phyloP scores from a whole-genome alignment of 2,113 vertebrate species.

The Hydropotes inermis region DNA sequence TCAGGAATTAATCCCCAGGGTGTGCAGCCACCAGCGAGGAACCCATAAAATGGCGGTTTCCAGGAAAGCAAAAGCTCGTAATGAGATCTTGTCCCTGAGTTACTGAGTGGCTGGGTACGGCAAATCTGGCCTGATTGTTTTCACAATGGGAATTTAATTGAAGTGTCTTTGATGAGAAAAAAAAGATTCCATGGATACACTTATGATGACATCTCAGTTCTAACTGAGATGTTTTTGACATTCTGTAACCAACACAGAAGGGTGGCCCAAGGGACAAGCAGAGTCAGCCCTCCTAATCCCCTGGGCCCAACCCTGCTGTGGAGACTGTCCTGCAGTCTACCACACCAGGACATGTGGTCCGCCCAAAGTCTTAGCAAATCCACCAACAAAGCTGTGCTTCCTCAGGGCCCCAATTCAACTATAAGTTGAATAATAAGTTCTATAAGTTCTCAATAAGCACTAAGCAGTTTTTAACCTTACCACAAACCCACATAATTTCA shows the following conservation, averaged over 20 bases:
- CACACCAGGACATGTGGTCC: fast-evolving
- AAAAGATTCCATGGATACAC: not conserved
- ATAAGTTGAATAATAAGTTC: too few species aligned
- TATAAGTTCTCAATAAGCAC: not conserved
- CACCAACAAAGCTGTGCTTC: not conserved
- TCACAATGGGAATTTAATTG: slow-evolving; percentile 81
- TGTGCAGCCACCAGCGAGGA: slow-evolving; percentile 36
- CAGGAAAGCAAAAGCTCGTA: slow-evolving; percentile 76
- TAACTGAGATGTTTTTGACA: not conserved
- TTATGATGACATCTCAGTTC: not conserved
- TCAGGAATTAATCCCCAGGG: slow-evolving; percentile 63
- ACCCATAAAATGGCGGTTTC: slow-evolving; percentile 55
- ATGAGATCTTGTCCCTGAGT: slow-evolving; percentile 77
- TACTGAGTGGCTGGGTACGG: slow-evolving; percentile 80
- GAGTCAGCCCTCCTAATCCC: not conserved
- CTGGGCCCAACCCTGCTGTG: not conserved
- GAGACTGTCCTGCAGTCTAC: fast-evolving
- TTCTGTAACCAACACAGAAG: not conserved
- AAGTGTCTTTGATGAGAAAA: slow-evolving; percentile 69
- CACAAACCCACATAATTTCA: not conserved
- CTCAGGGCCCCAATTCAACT: not conserved
- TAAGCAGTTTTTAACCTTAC: not conserved
- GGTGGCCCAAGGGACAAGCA: not conserved
- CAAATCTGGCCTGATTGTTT: slow-evolving; percentile 81
- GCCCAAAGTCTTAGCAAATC: not conserved